Evolutionary conservation across 64 coral and sea anemone genomes (phyloP), one percentile per base, ranked within the genome.

Genomic region (Actinia equina): DNA sequence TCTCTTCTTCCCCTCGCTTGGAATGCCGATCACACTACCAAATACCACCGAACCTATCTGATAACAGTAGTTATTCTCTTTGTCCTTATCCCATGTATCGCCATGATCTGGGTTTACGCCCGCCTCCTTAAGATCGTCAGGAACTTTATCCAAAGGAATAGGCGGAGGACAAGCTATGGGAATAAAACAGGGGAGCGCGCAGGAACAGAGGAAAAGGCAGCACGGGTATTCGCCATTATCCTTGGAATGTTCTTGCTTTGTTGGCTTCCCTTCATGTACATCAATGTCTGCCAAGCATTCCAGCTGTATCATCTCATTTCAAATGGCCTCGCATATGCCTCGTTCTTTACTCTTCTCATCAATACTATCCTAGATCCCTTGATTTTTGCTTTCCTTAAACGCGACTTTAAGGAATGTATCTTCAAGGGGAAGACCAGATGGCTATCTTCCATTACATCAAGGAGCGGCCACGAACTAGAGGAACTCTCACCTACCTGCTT

Each of bases 141-240:
- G 12, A 92, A 87, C 58, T 96, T 87, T 76, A 85, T 96, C 45
- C 81, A 82, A n/a, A 92, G 94, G 43, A 96, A 96, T 61, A 71
- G 88, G 17, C 54, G 71, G 19, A 91, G 94, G 62, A 87, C 94
- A 18, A 96, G 89, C 15, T 88, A 86, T 80, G 94, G 94, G 1
- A 96, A 96, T 77, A 86, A 90, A 19, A 96, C 94, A 15, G 94
- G 94, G 8, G 94, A 96, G 44, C 91, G 94, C 0, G 94, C 94
- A 16, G 94, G 94, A 78, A 96, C 85, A 78, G 94, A 96, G 59
- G 94, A 96, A 55, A 96, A 96, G 77, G 91, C 94, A 17, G 84
- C 89, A 20, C 16, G 88, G 2, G 94, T 96, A 59, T 96, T 96
- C 44, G 94, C 94, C 5, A 64, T 96, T 5, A 96, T 96, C 53